Evolutionary conservation across 53 echinoderm and acorn worm species (phyloP).

Genomic region (Hippasteria phrygiana): DNA sequence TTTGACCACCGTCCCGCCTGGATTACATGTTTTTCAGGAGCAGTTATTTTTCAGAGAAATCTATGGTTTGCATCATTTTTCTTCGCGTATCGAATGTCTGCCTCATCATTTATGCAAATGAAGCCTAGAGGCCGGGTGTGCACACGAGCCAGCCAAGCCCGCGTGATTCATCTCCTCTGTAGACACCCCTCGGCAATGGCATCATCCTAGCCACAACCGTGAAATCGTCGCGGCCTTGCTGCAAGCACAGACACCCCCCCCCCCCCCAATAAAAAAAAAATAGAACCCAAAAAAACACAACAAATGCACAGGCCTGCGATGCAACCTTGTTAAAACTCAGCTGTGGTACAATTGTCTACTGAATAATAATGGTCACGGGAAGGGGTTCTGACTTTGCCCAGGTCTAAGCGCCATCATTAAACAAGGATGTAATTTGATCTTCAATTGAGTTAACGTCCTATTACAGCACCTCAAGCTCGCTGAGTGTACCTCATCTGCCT

Average conservation of each 20-base stretch:
- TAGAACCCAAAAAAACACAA: not conserved
- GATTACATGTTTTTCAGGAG: no score
- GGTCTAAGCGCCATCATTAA: not conserved
- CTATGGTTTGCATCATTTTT: not conserved
- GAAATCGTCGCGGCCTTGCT: not conserved
- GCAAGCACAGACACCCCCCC: not conserved
- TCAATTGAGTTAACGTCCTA: slow-evolving; percentile 31
- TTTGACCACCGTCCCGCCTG: no score
- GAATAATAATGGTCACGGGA: not conserved
- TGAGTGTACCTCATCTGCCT: not conserved
- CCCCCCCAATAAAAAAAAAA: not conserved
- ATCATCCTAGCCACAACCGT: slow-evolving; percentile 5
- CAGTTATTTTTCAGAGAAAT: not conserved
- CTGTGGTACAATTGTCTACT: not conserved
- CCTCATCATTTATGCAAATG: slow-evolving; percentile 1
- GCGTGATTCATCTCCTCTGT: slow-evolving; percentile 23
- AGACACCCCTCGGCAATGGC: slow-evolving; percentile 36
- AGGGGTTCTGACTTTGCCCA: slow-evolving; percentile 32
- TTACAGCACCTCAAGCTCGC: not conserved
- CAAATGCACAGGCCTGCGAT: not conserved
- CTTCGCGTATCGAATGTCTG: not conserved
- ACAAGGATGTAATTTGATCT: slow-evolving; percentile 59
- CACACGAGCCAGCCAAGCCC: not conserved
- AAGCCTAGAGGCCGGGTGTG: not conserved
- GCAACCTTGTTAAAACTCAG: slow-evolving; percentile 8